Evolutionary conservation across 2,113 vertebrate species (phyloP).

Genomic region (Amazona guildingii): DNA sequence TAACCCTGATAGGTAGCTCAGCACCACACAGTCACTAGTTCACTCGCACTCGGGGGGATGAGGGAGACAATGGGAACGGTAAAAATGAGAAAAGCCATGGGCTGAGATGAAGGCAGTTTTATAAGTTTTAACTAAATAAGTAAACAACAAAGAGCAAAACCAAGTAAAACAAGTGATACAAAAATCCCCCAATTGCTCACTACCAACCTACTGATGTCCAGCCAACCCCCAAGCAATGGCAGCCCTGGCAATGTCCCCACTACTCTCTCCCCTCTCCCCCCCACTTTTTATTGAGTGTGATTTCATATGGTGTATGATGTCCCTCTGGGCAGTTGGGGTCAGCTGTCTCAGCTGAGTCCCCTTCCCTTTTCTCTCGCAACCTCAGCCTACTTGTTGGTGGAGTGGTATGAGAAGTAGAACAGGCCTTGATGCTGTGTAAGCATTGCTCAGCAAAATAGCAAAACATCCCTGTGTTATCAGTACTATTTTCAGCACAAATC

Average conservation of each 20-base stretch:
- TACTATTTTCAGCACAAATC: background rate
- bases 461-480: background rate
- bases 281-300: background rate
- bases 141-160: background rate
- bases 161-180: background rate
- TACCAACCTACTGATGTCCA: rapidly evolving
- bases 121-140: background rate
- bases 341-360: background rate
- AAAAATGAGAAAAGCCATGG: background rate
- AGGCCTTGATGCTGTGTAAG: background rate
- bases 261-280: background rate
- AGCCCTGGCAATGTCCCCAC: background rate
- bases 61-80: background rate
- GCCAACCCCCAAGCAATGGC: too few relatives aligned
- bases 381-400: background rate
- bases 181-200: background rate
- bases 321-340: background rate
- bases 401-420: background rate
- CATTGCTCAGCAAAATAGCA: background rate
- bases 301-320: too few relatives aligned
- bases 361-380: background rate
- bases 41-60: background rate
- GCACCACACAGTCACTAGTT: background rate
- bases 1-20: background rate
- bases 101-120: background rate